Evolutionary conservation across 2,113 vertebrate species (phyloP), one percentile per base, ranked within the genome.

Genomic region (Oreocharis arfaki): DNA sequence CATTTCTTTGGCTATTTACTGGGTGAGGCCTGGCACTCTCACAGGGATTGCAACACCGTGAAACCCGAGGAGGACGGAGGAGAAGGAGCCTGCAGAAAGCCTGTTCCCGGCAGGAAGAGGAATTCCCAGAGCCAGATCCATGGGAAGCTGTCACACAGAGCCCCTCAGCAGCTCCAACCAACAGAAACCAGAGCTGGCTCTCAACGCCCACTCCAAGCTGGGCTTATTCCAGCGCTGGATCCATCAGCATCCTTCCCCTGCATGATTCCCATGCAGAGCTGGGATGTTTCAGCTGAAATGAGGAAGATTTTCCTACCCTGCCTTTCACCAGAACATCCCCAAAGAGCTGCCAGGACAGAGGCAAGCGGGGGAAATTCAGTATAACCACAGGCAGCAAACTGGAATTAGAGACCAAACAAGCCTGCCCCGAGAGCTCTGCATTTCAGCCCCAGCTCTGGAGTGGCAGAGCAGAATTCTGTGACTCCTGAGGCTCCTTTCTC

Each of bases 21-120:
- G 95, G 95, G 93, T 0, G 87, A 95, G 91, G 77, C 73, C 90
- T 93, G 94, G 95, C 80, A 57, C 89, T 55, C 27, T 52, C 69
- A 35, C 52, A 68, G 53, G 82, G 70, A 91, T 93, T 96, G 92
- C 93, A 71, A 95, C 93, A 95, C 75, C 5, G 0, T 9, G 67
- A 71, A 96, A 94, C 33, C 63, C 84, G 37, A 52, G 39, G 19
- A 78, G 52, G 49, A 95, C 0, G 6, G 39, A 65, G 76, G 18
- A 79, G 73, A 77, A 46, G 32, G 41, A 91, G 79, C 39, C 75
- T 74, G 81, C 52, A 78, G 75, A 59, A 91, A 68, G 26, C 7
- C 1, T 5, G 9, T 6, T 50, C 32, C 9, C 0, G 1, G 60
- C 59, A 57, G 63, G 44, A 20, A 46, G 16, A 59, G 49, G 37